Base-by-base conservation (phyloP, 2,888 invertebrate species). In the Galeopsomyia nigrocyanea region DNA sequence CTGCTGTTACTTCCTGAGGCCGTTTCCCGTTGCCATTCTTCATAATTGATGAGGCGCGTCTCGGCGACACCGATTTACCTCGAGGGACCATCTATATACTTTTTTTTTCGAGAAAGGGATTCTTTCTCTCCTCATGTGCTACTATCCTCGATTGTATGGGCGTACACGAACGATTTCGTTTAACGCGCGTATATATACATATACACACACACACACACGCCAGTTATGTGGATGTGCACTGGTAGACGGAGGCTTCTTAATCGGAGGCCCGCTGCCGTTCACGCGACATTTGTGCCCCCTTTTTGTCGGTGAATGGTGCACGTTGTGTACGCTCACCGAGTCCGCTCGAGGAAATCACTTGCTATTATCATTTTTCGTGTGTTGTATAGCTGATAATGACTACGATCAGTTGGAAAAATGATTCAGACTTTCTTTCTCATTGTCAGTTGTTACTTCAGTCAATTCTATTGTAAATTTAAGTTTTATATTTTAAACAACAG, bases 11-110 rank as follows among this genome's bases (percentile, higher is more conserved):
- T 39, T 10, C 39, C 39, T 39, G 39, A 39, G 39, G 39, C 39
- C 13, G 10, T 10, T 39, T 66, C 70, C 60, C 69, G 66, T 67
- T 49, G 14, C 64, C 55, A 74, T 71, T 68, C 50, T 65, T 74
- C 71, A 74, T 74, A 71, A 74, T 71, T 74, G 71, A 74, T 74
- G 71, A 68, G 71, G 71, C 74, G 64, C 73, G 61, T n/a, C 60
- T 46, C 49, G 57, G 61, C 64, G 14, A 55, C 17, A 55, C 19
- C 70, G 69, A 70, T 61, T 60, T 68, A 56, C 71, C 61, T 53
- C 71, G 56, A 57, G 67, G 58, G 60, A 50, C 57, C 14, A 9
- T 21, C 21, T 16, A 5, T 10, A 2, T 7, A 22, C 14, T 60
- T 17, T 14, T 61, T 51, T 51, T 71, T 50, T 63, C 26, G 31